A percentile compares a stretch with the other conserved stretches of the same genome.
phyloP scores from a whole-genome alignment of 2,797 vertebrate species.

The Salarias fasciatus region DNA sequence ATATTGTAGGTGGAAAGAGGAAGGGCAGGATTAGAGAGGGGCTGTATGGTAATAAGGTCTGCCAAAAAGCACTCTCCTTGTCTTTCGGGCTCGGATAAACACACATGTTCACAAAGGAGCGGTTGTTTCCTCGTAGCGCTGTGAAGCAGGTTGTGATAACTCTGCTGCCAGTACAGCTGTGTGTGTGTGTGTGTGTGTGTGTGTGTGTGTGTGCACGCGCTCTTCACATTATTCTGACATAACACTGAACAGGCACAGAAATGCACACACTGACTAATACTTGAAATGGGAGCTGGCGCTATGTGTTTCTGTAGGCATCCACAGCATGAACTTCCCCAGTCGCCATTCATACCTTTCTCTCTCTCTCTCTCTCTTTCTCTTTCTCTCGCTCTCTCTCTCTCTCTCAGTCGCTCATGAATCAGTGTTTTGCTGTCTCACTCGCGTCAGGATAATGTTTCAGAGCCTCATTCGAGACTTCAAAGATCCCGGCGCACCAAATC shows the following conservation, averaged over 20 bases:
- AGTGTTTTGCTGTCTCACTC: constrained; percentile 50
- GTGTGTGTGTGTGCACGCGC: background rate
- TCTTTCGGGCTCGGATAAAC: constrained; percentile 50
- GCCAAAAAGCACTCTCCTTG: constrained; percentile 53
- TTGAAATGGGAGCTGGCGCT: constrained; percentile 45
- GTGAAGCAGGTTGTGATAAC: constrained; percentile 55
- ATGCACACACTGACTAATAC: constrained; percentile 20
- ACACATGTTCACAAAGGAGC: constrained; percentile 61
- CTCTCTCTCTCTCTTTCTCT: constrained; percentile 31
- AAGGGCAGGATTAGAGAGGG: constrained; percentile 65
- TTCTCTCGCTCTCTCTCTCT: no score
- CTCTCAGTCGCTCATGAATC: constrained; percentile 25
- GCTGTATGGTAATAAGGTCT: constrained; percentile 56
- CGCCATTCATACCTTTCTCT: constrained; percentile 42
- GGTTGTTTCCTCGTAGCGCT: constrained; percentile 56
- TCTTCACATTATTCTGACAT: constrained; percentile 54
- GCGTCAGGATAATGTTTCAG: constrained; percentile 61
- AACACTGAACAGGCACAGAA: constrained; percentile 37
- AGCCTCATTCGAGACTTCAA: constrained; percentile 77
- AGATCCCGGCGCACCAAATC: constrained; percentile 69
- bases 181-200: background rate
- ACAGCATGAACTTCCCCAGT: constrained; percentile 32
- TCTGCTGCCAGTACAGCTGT: constrained; percentile 37
- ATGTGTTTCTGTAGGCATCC: constrained; percentile 30
- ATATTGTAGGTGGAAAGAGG: constrained; percentile 68